Evolutionary conservation across 1,140 invertebrate species (phyloP).

Genomic region (Adoxophyes honmai): DNA sequence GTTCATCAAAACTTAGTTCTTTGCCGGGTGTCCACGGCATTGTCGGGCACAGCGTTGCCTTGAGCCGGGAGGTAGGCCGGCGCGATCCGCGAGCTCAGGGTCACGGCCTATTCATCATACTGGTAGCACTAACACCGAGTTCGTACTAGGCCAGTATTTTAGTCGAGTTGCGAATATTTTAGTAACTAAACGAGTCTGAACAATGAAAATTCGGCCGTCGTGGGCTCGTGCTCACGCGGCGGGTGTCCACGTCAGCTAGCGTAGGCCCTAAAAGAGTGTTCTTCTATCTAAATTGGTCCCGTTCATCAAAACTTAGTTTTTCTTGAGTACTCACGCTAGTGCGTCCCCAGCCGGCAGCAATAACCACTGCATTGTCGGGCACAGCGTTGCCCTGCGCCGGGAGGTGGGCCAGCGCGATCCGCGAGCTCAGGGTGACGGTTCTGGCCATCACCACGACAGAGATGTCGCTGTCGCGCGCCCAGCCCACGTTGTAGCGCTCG

Average conservation of each 20-base stretch:
- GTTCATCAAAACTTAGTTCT: too few species aligned
- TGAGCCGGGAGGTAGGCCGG: conserved; percentile 26
- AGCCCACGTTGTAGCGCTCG: conserved; percentile 36
- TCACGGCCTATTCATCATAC: too few species aligned
- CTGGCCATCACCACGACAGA: conserved; percentile 39
- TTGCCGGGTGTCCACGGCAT: conserved; percentile 36
- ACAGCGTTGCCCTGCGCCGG: conserved; percentile 26
- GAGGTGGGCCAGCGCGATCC: conserved; percentile 25
- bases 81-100: conserved; percentile 23
- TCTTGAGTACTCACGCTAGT: conserved; percentile 45
- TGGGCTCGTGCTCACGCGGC: too few species aligned
- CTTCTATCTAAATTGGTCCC: too few species aligned
- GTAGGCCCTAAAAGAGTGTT: too few species aligned
- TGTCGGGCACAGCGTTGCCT: conserved; percentile 27
- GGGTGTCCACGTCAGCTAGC: too few species aligned
- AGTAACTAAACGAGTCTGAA: too few species aligned
- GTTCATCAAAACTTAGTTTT: too few species aligned
- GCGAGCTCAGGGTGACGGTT: conserved; percentile 21
- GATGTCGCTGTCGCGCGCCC: conserved; percentile 43
- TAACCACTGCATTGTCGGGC: conserved; percentile 31
- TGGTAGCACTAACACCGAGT: too few species aligned
- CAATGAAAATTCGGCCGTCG: too few species aligned
- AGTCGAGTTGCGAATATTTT: too few species aligned
- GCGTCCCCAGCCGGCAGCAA: conserved; percentile 45
- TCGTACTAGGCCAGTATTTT: too few species aligned